Evolutionary conservation across 2,113 vertebrate genomes (phyloP), one percentile per base, ranked within the genome.

Genomic region (Sinocyclocheilus rhinocerous): DNA sequence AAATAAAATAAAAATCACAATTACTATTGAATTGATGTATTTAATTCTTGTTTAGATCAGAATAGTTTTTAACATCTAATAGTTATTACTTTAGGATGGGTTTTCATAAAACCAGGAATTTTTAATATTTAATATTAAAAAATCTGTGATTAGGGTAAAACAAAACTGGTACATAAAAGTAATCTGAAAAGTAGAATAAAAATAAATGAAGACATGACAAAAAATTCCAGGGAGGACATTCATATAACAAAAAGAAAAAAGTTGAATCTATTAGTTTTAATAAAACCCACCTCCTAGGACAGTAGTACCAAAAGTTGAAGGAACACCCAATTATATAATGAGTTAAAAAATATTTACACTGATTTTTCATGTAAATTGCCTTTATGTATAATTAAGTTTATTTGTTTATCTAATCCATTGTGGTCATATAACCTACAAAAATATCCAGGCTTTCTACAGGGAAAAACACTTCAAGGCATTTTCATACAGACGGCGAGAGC

Each of bases 331-430:
- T 76, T 76, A 45, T n/a, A n/a, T 24, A 50, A 50, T 7, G 8
- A 73, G 70, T 73, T 72, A 1, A 33, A 42, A 20, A 33, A 70
- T 36, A 55, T 77, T 55, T 76, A 76, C 12, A 26, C 24, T 0
- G 15, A 45, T 6, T 24, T 63, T 42, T 26, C 22, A 80, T 36
- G 24, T 80, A 52, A 52, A 52, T 16, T 52, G 50, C 13, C 50
- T 52, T 4, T 52, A 81, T 65, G 11, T 81, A 26, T 45, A 81
- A 45, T 24, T 65, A 45, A 24, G 39, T 65, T 81, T 81, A 81
- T 81, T 81, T 81, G 42, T 67, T 69, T 81, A 80, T 59, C 4
- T 80, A 80, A 80, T 59, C 77, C 33, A 16, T 55, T 63, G 78
- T 8, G 24, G 48, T 83, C 67, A 39, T 12, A 72, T 83, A 55